Conservation (phyloP, 1,140 invertebrate genomes). For the Pygmarrhopalites habei region DNA sequence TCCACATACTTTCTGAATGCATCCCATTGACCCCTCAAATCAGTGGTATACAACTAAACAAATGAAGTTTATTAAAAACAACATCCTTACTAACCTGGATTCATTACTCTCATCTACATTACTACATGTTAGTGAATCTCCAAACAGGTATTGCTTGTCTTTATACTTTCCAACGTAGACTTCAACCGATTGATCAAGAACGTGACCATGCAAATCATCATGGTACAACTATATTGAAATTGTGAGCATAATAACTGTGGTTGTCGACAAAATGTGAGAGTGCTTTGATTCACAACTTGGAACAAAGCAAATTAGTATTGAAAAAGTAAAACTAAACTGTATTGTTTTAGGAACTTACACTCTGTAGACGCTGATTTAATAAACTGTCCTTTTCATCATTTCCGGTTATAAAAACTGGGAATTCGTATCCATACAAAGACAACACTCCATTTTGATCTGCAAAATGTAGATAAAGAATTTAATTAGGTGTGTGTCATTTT, state of each 20-base stretch:
- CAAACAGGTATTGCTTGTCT: slow-evolving; percentile 1
- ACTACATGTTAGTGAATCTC: too few relatives aligned
- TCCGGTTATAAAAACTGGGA: slow-evolving; percentile 4
- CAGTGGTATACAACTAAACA: slow-evolving; percentile 23
- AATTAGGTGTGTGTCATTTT: too few relatives aligned
- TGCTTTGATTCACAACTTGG: too few relatives aligned
- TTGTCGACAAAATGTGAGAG: too few relatives aligned
- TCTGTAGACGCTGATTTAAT: not conserved
- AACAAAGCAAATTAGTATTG: too few relatives aligned
- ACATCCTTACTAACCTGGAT: not conserved
- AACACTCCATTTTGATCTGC: slow-evolving; percentile 46
- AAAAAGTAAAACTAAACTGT: too few relatives aligned
- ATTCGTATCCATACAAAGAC: slow-evolving; percentile 40
- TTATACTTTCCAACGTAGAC: slow-evolving; percentile 3
- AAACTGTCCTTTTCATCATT: not conserved
- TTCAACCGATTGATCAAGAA: not conserved
- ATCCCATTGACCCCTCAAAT: slow-evolving; percentile 29
- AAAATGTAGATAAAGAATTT: too few relatives aligned
- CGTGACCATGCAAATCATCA: not conserved
- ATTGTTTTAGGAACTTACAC: too few relatives aligned
- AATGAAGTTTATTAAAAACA: too few relatives aligned
- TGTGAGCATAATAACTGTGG: too few relatives aligned
- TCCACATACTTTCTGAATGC: slow-evolving; percentile 31
- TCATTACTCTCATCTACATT: not conserved
- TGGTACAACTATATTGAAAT: not conserved